phyloP scores from a whole-genome alignment of 2,113 vertebrate species.

The Sapajus apella region DNA sequence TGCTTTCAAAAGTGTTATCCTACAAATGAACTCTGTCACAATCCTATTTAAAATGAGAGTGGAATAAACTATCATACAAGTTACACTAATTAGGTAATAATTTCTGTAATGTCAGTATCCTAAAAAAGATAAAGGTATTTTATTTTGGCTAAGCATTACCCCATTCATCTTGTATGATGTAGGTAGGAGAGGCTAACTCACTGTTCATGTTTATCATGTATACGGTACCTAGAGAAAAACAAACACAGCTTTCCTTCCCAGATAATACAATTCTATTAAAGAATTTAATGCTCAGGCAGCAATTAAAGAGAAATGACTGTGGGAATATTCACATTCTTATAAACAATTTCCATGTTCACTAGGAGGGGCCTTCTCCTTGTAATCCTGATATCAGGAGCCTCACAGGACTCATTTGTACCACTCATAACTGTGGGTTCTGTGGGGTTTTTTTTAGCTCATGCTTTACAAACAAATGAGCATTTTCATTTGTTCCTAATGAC shows the following conservation, averaged over 20 bases:
- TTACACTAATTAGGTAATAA: slow-evolving; percentile 50
- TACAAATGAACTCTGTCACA: slow-evolving; percentile 70
- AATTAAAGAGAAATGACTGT: slow-evolving; percentile 65
- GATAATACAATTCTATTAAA: slow-evolving; percentile 67
- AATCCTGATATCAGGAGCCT: slow-evolving; percentile 54
- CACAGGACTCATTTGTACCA: slow-evolving; percentile 61
- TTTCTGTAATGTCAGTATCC: slow-evolving; percentile 50
- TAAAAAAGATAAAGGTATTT: slow-evolving; percentile 38
- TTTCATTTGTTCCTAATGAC: slow-evolving; percentile 73
- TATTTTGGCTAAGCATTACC: slow-evolving; percentile 27
- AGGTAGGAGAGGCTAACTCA: neutral
- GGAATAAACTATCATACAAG: slow-evolving; percentile 35
- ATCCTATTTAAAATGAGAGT: slow-evolving; percentile 68
- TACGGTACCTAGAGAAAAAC: neutral
- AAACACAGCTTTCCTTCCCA: slow-evolving; percentile 43
- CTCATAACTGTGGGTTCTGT: slow-evolving; percentile 61
- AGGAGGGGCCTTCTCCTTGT: neutral
- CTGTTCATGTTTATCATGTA: neutral
- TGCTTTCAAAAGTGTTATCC: slow-evolving; percentile 70
- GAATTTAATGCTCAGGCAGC: slow-evolving; percentile 44
- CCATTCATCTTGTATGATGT: neutral
- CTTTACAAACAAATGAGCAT: slow-evolving; percentile 75
- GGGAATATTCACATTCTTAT: slow-evolving; percentile 62
- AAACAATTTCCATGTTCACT: slow-evolving; percentile 67
- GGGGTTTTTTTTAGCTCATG: slow-evolving; percentile 58